Base-by-base conservation (phyloP, 2,797 vertebrate genomes). In the Hephaestus fuliginosus region DNA sequence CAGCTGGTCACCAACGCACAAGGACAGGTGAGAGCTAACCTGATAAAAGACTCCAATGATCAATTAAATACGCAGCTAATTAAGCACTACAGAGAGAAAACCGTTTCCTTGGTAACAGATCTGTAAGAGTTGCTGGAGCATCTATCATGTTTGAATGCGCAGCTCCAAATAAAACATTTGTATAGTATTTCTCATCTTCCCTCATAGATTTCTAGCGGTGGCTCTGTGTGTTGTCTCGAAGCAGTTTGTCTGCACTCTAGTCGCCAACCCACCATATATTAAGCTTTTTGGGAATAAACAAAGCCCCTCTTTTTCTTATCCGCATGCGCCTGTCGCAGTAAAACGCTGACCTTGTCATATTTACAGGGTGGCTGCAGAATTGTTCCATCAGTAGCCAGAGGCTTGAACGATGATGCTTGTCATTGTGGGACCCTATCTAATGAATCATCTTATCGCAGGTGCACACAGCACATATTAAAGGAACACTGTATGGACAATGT, bases 371-470 rank as follows among this genome's bases (percentile, higher is more conserved):
- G 96, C 96, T 97, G 95, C 95, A 96, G 96, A 96, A 98, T 98
- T 97, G 97, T 97, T 97, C 97, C 97, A 96, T 98, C 97, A 97
- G 96, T 97, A 97, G 96, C 96, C 96, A 89, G 92, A 97, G 96
- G 96, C 96, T 97, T 99, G 98, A 99, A 99, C 95, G 96, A 99
- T 99, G 97, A 96, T 92, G 95, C 97, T 98, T 99, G 98, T 99
- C 98, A 98, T 96, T 96, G 95, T 94, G 89, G 94, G 91, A 94
- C 95, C 94, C 95, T 96, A 96, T 97, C 97, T 98, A 98, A 99
- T 99, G 98, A 99, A 99, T 99, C 97, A 99, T 98, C 97, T 98
- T 97, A 98, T 98, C 97, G 95, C 96, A 97, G 97, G 97, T 97
- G 96, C 96, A 97, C 97, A 97, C 95, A 88, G 95, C 96, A 97